Conservation (phyloP, 1,140 invertebrate species). For the Pogonomyrmex californicus region DNA sequence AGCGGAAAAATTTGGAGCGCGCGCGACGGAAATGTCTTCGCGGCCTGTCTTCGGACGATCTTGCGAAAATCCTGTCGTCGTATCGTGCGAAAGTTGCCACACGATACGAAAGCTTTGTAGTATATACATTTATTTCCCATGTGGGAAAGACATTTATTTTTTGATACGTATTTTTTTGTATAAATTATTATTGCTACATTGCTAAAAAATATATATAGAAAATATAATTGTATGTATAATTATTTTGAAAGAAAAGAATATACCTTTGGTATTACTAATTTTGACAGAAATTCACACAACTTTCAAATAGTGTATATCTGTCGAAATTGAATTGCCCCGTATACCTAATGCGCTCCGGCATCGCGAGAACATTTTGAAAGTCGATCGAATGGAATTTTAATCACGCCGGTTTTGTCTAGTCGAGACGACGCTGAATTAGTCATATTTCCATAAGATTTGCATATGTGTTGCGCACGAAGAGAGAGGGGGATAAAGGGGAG, state of each 20-base stretch:
- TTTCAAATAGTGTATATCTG: not conserved
- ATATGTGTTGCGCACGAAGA: not conserved
- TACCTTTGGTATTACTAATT: not conserved
- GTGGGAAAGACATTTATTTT: not conserved
- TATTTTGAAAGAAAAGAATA: not conserved
- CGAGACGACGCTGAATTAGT: slow-evolving; percentile 47
- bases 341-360: slow-evolving; percentile 25
- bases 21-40: slow-evolving; percentile 37
- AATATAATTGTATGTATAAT: not conserved
- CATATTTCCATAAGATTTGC: slow-evolving; percentile 53
- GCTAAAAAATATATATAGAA: not conserved
- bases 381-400: slow-evolving; percentile 52
- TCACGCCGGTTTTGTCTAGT: slow-evolving; percentile 29
- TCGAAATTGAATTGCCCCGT: slow-evolving; percentile 38
- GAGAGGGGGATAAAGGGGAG: not conserved
- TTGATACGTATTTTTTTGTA: not conserved
- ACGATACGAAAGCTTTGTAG: not conserved
- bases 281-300: not conserved
- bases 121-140: not conserved
- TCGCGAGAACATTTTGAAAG: slow-evolving; percentile 44
- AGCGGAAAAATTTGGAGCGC: slow-evolving; percentile 53
- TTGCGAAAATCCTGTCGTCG: slow-evolving; percentile 28
- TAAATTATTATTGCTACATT: not conserved
- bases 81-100: not conserved
- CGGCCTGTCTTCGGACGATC: slow-evolving; percentile 17